Evolutionary conservation across 1,140 invertebrate genomes (phyloP), one percentile per base, ranked within the genome.

Genomic region (Caenorhabditis latens): DNA sequence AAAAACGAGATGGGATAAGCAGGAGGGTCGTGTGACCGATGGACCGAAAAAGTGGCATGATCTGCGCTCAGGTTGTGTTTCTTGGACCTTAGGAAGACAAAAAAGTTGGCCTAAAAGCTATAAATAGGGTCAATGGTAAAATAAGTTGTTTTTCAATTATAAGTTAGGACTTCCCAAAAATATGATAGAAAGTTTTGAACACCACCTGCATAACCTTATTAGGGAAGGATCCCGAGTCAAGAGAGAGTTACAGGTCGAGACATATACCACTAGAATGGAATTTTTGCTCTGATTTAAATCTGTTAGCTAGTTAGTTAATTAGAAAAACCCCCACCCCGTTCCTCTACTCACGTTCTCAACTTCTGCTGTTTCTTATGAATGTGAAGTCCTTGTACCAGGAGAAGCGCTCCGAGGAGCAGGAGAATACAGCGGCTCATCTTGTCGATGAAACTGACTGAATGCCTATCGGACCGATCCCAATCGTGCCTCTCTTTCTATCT

Each of bases 361-460:
- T 79, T 79, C 7, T 16, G 71, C 50, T 79, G 46, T 24, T 42
- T 79, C 46, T 79, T 79, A 19, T 79, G 71, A 50, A 79, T 24
- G 11, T 79, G 43, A 32, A 50, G 71, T 19, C 43, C 71, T 79
- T 79, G 71, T 19, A 79, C 71, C 7, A 79, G 14, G 40, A 79
- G 71, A 48, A 79, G 71, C 0, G 71, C 71, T 79, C 71, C 71
- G 8, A 79, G 71, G 71, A 79, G 71, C 71, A 79, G 53, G 40
- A 50, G 21, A 79, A 79, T 79, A 79, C 71, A 79, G 46, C 71
- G 71, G 71, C 32, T 79, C 71, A 79, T 79, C 71, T 11, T 79
- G 43, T 16, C 46, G 43, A 79, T 79, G 71, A 79, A 14, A 79
- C 46, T 79, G 46, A 79, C 43, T 79, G 71, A 67, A 67, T 67